Evolutionary conservation across 2,888 invertebrate genomes (phyloP), one percentile per base, ranked within the genome.

Genomic region (Steromphala cineraria): DNA sequence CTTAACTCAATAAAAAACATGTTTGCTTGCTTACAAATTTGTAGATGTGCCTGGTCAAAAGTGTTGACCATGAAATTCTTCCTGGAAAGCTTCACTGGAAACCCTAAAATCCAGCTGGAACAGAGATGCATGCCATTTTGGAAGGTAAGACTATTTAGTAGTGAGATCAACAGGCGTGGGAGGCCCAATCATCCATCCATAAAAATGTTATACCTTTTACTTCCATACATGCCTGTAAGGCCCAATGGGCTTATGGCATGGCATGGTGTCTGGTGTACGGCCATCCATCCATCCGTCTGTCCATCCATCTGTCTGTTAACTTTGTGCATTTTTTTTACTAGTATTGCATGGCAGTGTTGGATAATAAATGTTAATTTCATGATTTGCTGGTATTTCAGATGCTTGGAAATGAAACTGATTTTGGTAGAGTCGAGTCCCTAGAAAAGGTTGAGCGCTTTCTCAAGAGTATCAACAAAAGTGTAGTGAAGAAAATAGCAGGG

Each of bases 41-140:
- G 13, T 67, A 91, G 91, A 62, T 82, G 75, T 74, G 36, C 85
- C 36, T 92, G 92, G 91, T 89, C 83, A 31, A 81, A 89, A 62
- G 86, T 89, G 13, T 28, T 86, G 21, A 85, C 86, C 0, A 82
- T 91, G 78, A 88, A 89, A 77, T 82, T 92, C 75, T 92, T 90
- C 80, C 81, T 91, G 21, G 89, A 90, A 78, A 87, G 89, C 83
- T 87, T 90, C 21, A 74, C 82, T 7, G 80, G 75, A 17, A 62
- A 75, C 46, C 74, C 56, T 24, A 84, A 85, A n/a, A 79, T 80
- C 56, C 78, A 86, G 15, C 80, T 81, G 10, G 80, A 87, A 52
- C 85, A 83, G 46, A 67, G 83, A 28, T 87, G 86, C 53, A 88
- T 85, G 89, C 87, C 88, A 1, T 76, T 91, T n/a, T 91, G 89